A percentile compares a stretch with the other conserved stretches of the same genome.
Conservation (phyloP, 2,888 invertebrate genomes). For the Ornithoptera priamus region DNA sequence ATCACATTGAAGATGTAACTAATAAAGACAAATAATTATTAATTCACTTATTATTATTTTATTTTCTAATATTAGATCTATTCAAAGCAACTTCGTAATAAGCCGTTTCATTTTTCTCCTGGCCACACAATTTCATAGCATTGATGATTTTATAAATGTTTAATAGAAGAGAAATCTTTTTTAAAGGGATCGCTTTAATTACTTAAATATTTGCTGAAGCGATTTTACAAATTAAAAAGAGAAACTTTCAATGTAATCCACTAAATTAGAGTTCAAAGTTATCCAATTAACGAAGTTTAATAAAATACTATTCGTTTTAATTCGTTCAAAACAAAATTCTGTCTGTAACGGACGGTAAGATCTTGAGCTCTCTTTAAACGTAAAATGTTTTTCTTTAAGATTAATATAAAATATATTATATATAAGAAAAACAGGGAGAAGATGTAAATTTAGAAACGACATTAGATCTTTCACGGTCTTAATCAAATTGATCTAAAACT, state of each 20-base stretch:
- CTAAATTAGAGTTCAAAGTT: not conserved
- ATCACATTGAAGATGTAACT: too few species aligned
- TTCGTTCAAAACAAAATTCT: not conserved
- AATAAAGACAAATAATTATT: too few species aligned
- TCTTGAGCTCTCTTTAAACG: too few species aligned
- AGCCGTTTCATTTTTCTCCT: not conserved
- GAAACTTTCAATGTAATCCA: not conserved
- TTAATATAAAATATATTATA: too few species aligned
- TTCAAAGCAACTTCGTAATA: not conserved
- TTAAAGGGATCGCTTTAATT: conserved; percentile 1
- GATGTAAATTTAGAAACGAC: too few species aligned
- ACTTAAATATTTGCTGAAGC: not conserved
- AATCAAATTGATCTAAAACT: too few species aligned
- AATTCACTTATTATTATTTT: too few species aligned
- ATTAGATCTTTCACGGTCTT: too few species aligned
- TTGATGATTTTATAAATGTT: not conserved
- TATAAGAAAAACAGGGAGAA: too few species aligned
- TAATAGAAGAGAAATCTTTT: not conserved
- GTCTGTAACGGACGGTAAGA: too few species aligned
- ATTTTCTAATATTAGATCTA: too few species aligned
- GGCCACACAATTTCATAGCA: not conserved
- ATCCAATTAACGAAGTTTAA: not conserved
- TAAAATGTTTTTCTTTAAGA: too few species aligned
- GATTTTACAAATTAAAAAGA: not conserved
- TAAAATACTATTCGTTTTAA: not conserved